Evolutionary conservation across 2,888 invertebrate species (phyloP), one percentile per base, ranked within the genome.

Genomic region (Papilio gigon): DNA sequence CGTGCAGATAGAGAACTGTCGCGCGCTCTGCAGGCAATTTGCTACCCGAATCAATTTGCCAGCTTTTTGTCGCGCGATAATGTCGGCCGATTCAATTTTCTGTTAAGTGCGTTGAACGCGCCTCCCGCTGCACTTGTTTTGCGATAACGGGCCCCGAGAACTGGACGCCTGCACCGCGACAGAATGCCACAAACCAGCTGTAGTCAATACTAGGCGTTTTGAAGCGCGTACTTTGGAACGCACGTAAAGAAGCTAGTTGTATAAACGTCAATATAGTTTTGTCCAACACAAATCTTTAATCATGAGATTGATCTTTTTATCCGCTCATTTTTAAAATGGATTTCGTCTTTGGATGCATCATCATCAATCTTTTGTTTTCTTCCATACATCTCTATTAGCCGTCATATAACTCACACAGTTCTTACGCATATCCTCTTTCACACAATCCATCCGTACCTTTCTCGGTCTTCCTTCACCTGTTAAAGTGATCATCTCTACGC

Each of bases 41-140:
- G 87, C 87, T 87, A 87, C 86, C 84, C 83, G 89, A 89, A 89
- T 89, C 89, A 90, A 90, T 90, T 89, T 89, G 86, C 84, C 78
- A 77, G 78, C 78, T 90, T 89, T 89, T 89, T 90, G 87, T 84
- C 84, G 82, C 78, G 65, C 78, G 77, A 77, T 85, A 84, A 87
- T 87, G 87, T 85, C 81, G 84, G 73, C 73, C 84, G 85, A 86
- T 87, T 88, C 85, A 87, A 89, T 89, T 85, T 86, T 77, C 79
- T 77, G 80, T 76, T 73, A 72, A 75, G 73, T 75, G 76, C 72
- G 65, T 71, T 35, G 35, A 66, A 62, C 68, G 74, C 65, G 66
- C 71, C 76, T 75, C 75, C 72, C 72, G 58, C 67, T 64, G 64
- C 70, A 37, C 71, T 65, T 66, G 73, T 70, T 73, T 73, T 74